These are phyloP conservation scores for Perizoma affinitatum DNA, from an alignment of 2,888 invertebrate species.

Conservation along the genomic window DNA sequence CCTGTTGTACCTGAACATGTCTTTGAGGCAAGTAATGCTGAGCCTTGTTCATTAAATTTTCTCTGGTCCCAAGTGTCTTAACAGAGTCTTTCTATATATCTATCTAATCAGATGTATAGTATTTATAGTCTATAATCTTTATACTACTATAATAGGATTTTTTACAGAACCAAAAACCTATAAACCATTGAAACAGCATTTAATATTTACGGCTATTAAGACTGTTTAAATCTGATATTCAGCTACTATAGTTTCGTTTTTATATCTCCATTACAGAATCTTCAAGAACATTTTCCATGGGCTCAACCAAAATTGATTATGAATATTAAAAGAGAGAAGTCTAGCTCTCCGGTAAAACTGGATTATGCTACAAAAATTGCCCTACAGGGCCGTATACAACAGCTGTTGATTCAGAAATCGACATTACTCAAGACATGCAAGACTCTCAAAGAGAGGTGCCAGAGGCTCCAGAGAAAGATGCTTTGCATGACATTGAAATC, in stretches of 20 bases:
- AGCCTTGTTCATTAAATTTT: too few species aligned
- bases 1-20: conserved; percentile 23
- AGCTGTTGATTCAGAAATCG: conserved; percentile 35
- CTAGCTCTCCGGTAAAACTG: conserved; percentile 15
- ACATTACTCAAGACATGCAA: conserved; percentile 33
- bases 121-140: too few species aligned
- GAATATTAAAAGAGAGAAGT: conserved; percentile 26
- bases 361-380: conserved; percentile 25
- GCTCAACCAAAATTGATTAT: conserved; percentile 11
- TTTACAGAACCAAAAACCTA: too few species aligned
- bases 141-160: too few species aligned
- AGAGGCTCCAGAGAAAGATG: conserved; percentile 25
- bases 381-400: conserved; percentile 35
- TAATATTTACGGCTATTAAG: too few species aligned
- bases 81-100: too few species aligned
- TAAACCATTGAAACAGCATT: too few species aligned
- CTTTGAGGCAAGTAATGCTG: conserved; percentile 14
- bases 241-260: neutral
- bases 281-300: conserved; percentile 20
- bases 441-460: conserved; percentile 28
- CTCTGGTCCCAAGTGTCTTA: too few species aligned
- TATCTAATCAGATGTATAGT: too few species aligned
- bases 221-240: too few species aligned
- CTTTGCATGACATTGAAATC: conserved; percentile 17
- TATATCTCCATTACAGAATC: conserved; percentile 21